Evolutionary conservation across 2,888 invertebrate genomes (phyloP), one percentile per base, ranked within the genome.

Genomic region (Phortica okadai): DNA sequence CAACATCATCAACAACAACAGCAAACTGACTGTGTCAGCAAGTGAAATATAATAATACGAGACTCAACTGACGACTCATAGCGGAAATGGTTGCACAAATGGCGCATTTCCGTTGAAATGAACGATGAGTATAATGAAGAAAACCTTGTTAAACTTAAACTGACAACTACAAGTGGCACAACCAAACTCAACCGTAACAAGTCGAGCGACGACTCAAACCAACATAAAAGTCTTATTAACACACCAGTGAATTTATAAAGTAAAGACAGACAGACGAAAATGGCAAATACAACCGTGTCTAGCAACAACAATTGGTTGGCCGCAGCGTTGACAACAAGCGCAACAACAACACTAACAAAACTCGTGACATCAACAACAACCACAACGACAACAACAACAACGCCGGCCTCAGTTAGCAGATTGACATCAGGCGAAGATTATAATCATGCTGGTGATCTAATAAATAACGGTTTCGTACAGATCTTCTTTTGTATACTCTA

Each of bases 401-500:
- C 41, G 14, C 41, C 54, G 0, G 1, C 8, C 16, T 8, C 4
- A n/a, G 73, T 11, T 6, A 66, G 14, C 59, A 33, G 10, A 10
- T 11, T 14, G 8, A 42, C 42, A 1, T 54, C 54, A 1, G 14
- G 42, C 58, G 58, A 56, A n/a, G 84, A 83, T 16, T 79, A 67
- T 1, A 81, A 84, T n/a, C 76, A 77, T 56, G 74, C 81, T 54
- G 80, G 76, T 62, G 89, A 88, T 58, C 80, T 91, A 11, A 90
- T 91, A 58, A 83, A 86, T 72, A 89, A 90, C 77, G 85, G 87
- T 44, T 82, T 90, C 56, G 87, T 91, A 67, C 90, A 90, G 83
- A 88, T 91, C 73, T 88, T 91, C 64, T 90, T 90, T 82, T 90
- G 91, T 73, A 85, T 91, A 4, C 84, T 90, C 6, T 90, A 90